Percentiles rank a stretch among this genome's conserved stretches.
Evolutionary conservation across 2,113 vertebrate genomes (phyloP).

Genomic region (Syrmaticus mikado): DNA sequence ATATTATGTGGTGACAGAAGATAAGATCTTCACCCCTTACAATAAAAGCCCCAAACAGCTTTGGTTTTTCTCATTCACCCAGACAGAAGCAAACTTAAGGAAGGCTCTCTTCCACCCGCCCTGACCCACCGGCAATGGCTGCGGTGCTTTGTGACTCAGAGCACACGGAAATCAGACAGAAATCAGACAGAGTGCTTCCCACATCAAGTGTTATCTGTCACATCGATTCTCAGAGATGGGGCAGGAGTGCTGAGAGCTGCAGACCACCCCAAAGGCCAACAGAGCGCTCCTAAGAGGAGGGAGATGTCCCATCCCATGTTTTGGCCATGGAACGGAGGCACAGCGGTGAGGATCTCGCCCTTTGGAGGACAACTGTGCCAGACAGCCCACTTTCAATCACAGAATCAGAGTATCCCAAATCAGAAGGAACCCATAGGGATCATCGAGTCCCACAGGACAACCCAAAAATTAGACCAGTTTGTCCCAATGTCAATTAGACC

Average conservation of each 20-base stretch:
- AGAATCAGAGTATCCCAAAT: too few species aligned
- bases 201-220: background rate
- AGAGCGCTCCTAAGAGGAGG: background rate
- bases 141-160: constrained; percentile 38
- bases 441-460: too few species aligned
- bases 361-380: background rate
- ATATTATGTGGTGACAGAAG: background rate
- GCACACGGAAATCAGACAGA: constrained; percentile 13
- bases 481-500: background rate
- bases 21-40: constrained; percentile 23
- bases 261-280: background rate
- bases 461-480: background rate
- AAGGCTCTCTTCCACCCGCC: background rate
- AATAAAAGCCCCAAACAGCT: constrained; percentile 1
- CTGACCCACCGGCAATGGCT: background rate
- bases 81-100: background rate
- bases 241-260: background rate
- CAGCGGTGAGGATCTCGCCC: background rate
- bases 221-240: background rate
- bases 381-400: background rate
- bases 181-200: constrained; percentile 5
- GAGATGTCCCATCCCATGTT: background rate
- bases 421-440: too few species aligned
- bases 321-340: background rate
- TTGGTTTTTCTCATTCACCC: constrained; percentile 25